Percentiles rank a stretch among this genome's conserved stretches.
These are phyloP conservation scores for Mesocricetus auratus DNA, from an alignment of 2,113 vertebrate genomes.

Conservation along the genomic window DNA sequence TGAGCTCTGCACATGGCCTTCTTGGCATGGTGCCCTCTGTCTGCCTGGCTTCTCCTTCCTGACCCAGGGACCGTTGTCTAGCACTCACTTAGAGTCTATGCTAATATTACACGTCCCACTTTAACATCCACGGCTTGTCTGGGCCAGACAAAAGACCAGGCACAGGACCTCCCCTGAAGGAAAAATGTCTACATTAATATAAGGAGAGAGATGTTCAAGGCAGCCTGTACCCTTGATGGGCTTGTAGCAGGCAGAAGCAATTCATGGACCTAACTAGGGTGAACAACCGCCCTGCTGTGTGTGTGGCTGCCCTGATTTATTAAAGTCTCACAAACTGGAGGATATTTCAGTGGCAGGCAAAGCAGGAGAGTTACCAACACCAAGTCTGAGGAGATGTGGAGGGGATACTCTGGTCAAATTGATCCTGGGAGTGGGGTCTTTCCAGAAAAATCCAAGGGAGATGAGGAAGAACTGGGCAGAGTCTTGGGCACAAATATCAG, in stretches of 20 bases:
- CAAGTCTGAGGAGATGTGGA: background rate
- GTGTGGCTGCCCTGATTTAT: background rate
- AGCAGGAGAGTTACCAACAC: background rate
- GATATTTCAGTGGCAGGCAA: background rate
- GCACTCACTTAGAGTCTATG: background rate
- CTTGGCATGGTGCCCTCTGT: background rate
- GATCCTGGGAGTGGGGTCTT: background rate
- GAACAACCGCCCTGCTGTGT: background rate
- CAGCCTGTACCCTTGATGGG: background rate
- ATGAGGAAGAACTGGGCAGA: background rate
- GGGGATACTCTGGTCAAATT: background rate
- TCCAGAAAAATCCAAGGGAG: background rate
- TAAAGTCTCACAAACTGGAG: background rate
- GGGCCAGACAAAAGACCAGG: background rate
- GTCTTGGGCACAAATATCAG: background rate
- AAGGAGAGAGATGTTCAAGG: background rate
- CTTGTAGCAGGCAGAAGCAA: background rate
- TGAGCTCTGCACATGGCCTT: background rate
- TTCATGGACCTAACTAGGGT: background rate
- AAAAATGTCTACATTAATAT: background rate
- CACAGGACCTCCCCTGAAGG: background rate
- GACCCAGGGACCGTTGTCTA: background rate
- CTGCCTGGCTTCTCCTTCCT: background rate
- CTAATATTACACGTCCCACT: fast-evolving
- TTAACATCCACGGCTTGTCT: background rate